Evolutionary conservation across 2,888 invertebrate genomes (phyloP).

Genomic region (Proisotoma minuta): DNA sequence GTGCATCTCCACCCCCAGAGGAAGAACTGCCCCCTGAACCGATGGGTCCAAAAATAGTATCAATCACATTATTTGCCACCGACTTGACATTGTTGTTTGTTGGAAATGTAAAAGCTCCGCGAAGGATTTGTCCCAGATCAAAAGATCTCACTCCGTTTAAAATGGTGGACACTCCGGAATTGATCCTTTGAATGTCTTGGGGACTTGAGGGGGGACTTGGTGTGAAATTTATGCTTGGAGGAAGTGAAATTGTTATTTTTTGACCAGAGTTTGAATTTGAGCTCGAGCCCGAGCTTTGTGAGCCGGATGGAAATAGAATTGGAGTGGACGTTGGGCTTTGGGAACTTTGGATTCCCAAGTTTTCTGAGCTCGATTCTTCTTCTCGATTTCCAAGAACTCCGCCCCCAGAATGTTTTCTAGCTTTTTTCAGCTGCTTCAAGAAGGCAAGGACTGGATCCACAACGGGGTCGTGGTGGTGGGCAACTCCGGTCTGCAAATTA

Average conservation of each 20-base stretch:
- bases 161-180: slow-evolving; percentile 37
- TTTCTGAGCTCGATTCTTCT: not conserved
- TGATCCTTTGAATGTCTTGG: slow-evolving; percentile 33
- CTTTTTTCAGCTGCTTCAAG: slow-evolving; percentile 28
- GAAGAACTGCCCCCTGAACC: not conserved
- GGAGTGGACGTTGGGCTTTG: not conserved
- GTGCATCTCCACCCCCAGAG: not conserved
- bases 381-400: slow-evolving; percentile 13
- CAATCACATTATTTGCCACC: slow-evolving; percentile 41
- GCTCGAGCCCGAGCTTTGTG: not conserved
- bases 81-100: slow-evolving; percentile 40
- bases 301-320: slow-evolving; percentile 8
- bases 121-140: slow-evolving; percentile 34
- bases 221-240: slow-evolving; percentile 13
- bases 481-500: not conserved
- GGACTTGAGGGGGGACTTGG: slow-evolving; percentile 10
- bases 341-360: not conserved
- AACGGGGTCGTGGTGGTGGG: slow-evolving; percentile 20
- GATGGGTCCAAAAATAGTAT: slow-evolving; percentile 34
- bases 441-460: slow-evolving; percentile 21
- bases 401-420: slow-evolving; percentile 22
- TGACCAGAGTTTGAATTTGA: not conserved
- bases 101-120: slow-evolving; percentile 40
- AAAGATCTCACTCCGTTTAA: slow-evolving; percentile 30
- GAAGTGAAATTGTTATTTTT: not conserved